Evolutionary conservation across 2,797 vertebrate genomes (phyloP).

Genomic region (Australoheros facetus): DNA sequence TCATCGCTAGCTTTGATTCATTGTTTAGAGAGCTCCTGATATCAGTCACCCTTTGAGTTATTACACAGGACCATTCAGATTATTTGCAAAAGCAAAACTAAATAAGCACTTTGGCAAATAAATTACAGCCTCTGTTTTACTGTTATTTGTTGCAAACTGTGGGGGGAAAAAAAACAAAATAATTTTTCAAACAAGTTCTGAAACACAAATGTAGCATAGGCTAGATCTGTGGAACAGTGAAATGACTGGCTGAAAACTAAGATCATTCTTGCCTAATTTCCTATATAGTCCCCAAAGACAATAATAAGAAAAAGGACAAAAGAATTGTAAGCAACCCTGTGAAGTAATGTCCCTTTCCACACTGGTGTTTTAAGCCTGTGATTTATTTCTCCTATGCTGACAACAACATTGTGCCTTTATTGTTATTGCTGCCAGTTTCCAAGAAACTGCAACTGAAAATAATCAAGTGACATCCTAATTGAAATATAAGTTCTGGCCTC

Average conservation of each 20-base stretch:
- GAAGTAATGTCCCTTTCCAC: neutral
- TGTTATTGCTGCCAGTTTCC: neutral
- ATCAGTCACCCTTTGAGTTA: neutral
- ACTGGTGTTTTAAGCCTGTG: neutral
- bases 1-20: neutral
- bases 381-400: neutral
- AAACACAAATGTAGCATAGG: neutral
- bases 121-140: neutral
- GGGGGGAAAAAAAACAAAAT: neutral
- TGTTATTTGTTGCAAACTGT: neutral
- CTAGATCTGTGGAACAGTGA: neutral
- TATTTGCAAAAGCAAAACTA: neutral
- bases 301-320: neutral
- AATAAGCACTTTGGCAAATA: neutral
- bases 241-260: neutral
- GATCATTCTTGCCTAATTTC: neutral
- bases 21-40: neutral
- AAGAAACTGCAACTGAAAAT: constrained; percentile 13
- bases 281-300: neutral
- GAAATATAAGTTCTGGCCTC: neutral
- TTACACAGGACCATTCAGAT: neutral
- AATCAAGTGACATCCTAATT: constrained; percentile 6
- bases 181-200: neutral
- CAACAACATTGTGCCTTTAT: neutral
- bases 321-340: neutral